A percentile compares a stretch with the other conserved stretches of the same genome.
phyloP scores from a whole-genome alignment of 2,888 invertebrate genomes.

The Loripinus fragilis region DNA sequence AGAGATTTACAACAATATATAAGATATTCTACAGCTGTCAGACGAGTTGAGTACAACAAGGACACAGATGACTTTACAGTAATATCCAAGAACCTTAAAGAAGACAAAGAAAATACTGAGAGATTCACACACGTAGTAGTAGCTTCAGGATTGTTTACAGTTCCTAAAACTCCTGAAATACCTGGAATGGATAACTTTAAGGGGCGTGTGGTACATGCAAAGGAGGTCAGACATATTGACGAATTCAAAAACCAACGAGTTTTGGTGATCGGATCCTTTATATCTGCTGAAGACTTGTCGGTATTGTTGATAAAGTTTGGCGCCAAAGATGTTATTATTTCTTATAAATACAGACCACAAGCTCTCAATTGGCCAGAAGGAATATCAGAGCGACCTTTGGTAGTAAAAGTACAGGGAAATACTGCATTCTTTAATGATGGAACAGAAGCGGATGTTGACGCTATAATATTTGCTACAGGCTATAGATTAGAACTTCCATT shows the following conservation, averaged over 20 bases:
- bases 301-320: slow-evolving; percentile 13
- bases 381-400: slow-evolving; percentile 28
- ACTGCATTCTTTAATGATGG: slow-evolving; percentile 6
- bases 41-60: slow-evolving; percentile 28
- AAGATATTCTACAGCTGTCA: slow-evolving; percentile 22
- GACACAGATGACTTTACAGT: slow-evolving; percentile 37
- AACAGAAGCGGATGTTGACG: background rate
- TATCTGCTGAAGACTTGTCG: slow-evolving; percentile 26
- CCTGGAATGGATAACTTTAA: slow-evolving; percentile 24
- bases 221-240: slow-evolving; percentile 24
- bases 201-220: slow-evolving; percentile 26
- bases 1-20: slow-evolving; percentile 6
- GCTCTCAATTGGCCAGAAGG: slow-evolving; percentile 19
- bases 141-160: slow-evolving; percentile 9
- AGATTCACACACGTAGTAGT: slow-evolving; percentile 32
- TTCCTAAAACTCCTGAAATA: slow-evolving; percentile 18
- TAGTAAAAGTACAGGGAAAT: background rate
- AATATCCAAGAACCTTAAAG: slow-evolving; percentile 12
- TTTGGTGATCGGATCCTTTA: slow-evolving; percentile 19
- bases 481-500: slow-evolving; percentile 2
- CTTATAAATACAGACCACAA: background rate
- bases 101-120: background rate
- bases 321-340: background rate
- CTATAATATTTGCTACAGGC: background rate
- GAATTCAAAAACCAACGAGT: slow-evolving; percentile 29